Percentiles rank a stretch among this genome's conserved stretches.
Evolutionary conservation across 2,113 vertebrate species (phyloP).

Genomic region (Cyprinodon brontotheroides): DNA sequence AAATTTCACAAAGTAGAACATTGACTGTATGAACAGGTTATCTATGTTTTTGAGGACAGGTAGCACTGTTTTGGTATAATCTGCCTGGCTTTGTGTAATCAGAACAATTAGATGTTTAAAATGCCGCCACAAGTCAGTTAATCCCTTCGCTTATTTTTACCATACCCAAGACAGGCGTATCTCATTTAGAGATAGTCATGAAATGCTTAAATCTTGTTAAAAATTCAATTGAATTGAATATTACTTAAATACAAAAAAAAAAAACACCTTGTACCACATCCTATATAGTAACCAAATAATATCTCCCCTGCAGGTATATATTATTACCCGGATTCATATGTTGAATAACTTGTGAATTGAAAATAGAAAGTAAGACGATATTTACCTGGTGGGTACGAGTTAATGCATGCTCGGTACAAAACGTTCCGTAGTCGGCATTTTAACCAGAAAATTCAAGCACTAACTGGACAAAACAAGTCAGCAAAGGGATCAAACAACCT

Average conservation of each 20-base stretch:
- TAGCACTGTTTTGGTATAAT: conserved; percentile 52
- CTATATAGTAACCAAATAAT: background rate
- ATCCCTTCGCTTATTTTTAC: background rate
- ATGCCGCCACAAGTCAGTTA: background rate
- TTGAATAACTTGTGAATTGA: background rate
- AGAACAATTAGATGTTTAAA: conserved; percentile 43
- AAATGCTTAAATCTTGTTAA: background rate
- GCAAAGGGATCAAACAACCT: background rate
- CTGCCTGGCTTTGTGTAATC: conserved; percentile 49
- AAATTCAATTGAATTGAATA: background rate
- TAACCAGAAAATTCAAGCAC: background rate
- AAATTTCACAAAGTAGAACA: conserved; percentile 40
- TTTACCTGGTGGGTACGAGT: too few species aligned
- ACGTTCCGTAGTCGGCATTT: background rate
- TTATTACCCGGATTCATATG: background rate
- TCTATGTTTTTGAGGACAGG: conserved; percentile 37
- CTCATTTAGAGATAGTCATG: background rate
- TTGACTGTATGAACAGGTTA: conserved; percentile 16
- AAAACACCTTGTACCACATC: background rate
- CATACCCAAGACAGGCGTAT: background rate
- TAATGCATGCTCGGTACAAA: too few species aligned
- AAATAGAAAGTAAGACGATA: background rate
- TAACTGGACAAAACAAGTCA: background rate
- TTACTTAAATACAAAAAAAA: background rate
- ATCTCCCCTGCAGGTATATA: background rate